These are phyloP conservation scores for Drosophila setosimentum DNA, from an alignment of 2,888 invertebrate species.

Conservation along the genomic window DNA sequence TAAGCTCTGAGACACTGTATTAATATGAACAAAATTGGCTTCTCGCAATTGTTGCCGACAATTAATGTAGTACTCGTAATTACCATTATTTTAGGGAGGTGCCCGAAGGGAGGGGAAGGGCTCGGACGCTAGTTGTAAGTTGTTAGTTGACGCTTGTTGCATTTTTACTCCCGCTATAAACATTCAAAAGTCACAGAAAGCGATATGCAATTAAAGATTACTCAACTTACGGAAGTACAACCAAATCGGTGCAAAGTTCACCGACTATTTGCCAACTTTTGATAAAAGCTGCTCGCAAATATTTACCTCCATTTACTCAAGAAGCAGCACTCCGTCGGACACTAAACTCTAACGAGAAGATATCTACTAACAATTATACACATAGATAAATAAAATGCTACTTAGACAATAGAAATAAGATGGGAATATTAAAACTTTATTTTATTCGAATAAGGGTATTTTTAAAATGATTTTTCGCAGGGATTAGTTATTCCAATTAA, in stretches of 20 bases:
- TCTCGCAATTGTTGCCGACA: not conserved
- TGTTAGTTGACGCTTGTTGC: not conserved
- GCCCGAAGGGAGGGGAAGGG: not conserved
- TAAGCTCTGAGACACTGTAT: no score
- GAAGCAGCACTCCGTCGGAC: not conserved
- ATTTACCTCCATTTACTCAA: slow-evolving; percentile 6
- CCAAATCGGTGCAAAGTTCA: not conserved
- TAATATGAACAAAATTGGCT: no score
- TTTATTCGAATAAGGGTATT: not conserved
- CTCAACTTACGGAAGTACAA: not conserved
- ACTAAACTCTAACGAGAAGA: not conserved
- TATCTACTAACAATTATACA: not conserved
- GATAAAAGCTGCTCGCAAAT: slow-evolving; percentile 1
- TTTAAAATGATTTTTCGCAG: no score
- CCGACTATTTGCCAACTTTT: not conserved
- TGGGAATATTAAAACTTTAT: no score
- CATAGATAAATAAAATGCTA: not conserved
- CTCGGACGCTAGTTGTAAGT: not conserved
- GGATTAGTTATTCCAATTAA: not conserved
- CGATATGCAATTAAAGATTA: not conserved
- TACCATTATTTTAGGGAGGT: slow-evolving; percentile 54
- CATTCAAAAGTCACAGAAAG: not conserved
- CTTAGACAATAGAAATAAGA: not conserved
- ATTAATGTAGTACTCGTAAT: slow-evolving; percentile 38
- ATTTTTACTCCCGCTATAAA: not conserved